phyloP scores from a whole-genome alignment of 2,113 vertebrate genomes.

The Malurus melanocephalus region DNA sequence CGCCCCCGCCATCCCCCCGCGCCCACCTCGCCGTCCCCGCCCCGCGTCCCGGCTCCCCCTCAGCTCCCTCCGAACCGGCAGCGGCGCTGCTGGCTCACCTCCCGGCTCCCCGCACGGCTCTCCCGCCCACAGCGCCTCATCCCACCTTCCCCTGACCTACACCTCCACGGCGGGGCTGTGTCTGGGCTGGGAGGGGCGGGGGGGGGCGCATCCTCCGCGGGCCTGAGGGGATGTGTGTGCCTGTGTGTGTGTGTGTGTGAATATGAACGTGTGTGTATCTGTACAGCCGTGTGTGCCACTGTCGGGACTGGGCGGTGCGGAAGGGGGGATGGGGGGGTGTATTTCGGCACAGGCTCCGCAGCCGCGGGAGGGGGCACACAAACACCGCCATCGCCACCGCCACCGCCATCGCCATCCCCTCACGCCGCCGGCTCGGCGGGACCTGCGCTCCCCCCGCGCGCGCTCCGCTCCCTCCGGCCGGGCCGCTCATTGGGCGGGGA shows the following conservation, averaged over 20 bases:
- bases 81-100: neutral
- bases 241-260: neutral
- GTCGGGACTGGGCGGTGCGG: too few species aligned
- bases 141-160: slow-evolving; percentile 8
- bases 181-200: neutral
- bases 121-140: neutral
- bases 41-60: neutral
- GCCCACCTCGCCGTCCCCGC: neutral
- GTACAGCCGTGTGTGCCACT: too few species aligned
- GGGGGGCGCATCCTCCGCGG: neutral
- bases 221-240: too few species aligned
- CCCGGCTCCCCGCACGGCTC: neutral
- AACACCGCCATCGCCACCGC: too few species aligned
- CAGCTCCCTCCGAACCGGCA: neutral
- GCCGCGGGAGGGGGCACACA: too few species aligned
- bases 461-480: too few species aligned
- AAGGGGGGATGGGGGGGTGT: too few species aligned
- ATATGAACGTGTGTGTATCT: neutral
- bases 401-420: too few species aligned
- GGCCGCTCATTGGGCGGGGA: too few species aligned
- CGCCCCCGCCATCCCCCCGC: neutral
- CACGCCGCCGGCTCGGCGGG: too few species aligned
- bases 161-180: neutral
- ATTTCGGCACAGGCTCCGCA: too few species aligned
- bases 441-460: too few species aligned